Conservation (phyloP, 2,113 vertebrate species). For the Myotis brandtii region DNA sequence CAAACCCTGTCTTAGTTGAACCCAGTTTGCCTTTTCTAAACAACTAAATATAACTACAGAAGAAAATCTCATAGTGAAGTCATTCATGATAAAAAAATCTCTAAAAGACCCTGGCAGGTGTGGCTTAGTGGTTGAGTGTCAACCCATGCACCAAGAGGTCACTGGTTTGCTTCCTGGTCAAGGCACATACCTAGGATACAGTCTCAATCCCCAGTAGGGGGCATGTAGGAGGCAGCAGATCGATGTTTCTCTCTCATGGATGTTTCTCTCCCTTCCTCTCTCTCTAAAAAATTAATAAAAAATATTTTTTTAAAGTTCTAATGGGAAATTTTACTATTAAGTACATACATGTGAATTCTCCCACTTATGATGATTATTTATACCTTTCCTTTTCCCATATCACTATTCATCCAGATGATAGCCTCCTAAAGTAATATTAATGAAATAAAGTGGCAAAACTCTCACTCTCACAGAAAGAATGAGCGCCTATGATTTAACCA, state of each 20-base stretch:
- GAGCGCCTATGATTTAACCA: neutral
- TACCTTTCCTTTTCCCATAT: neutral
- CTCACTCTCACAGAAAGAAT: neutral
- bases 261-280: no score
- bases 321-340: neutral
- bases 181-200: no score
- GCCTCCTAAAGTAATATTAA: slow-evolving; percentile 22
- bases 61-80: neutral
- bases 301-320: neutral
- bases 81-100: neutral
- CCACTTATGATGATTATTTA: neutral
- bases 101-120: no score
- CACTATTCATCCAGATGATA: neutral
- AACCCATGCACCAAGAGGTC: no score
- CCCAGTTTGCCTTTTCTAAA: neutral
- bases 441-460: neutral
- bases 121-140: no score
- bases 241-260: no score
- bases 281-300: no score
- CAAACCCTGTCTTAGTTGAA: neutral
- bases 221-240: no score
- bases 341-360: neutral
- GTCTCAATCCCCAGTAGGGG: no score
- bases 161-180: no score
- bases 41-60: neutral